Evolutionary conservation across 23 tunicate species (phyloP), one percentile per base, ranked within the genome.

Genomic region (Trididemnum nubilum): DNA sequence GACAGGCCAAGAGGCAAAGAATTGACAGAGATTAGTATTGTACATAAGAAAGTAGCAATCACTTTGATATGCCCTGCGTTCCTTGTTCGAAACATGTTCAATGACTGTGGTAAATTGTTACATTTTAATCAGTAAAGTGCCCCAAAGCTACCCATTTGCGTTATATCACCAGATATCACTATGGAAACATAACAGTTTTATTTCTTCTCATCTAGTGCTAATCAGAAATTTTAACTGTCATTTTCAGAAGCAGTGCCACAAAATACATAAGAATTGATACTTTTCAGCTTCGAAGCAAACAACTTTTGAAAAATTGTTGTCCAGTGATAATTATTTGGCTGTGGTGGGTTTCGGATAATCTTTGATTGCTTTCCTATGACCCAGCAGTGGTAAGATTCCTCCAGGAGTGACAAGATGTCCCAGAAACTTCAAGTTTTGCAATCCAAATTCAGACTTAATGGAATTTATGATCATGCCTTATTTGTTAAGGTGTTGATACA

Each of bases 1-100:
- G 84, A 80, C 58, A 80, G 58, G 84, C 84, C 32, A 80, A 65
- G 29, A 80, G 84, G 67, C 65, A 54, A 77, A 77, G 81, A 54
- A 54, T 4, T 23, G 81, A 77, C 51, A 77, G 12, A 15, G 38
- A 30, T 67, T 31, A 73, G 2, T 21, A 37, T 38, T 38, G 21
- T 37, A 37, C 12, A 9, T 2, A 37, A 38, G 7, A 38, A 73
- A 38, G 25, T 73, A 30, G 31, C 58, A 38, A 73, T 73, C 78
- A 67, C 78, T 73, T 21, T 21, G 26, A 38, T 73, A 30, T 40
- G 58, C 24, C 7, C 32, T 12, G 2, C 24, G 58, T 73, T 22
- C 58, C 4, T 2, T 15, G 28, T 15, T 38, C 57, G 4, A 38
- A 37, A 73, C 58, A 9, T 5, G 24, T 73, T 2, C 58, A 73